These are phyloP conservation scores for Camponotus fellah DNA, from an alignment of 2,888 invertebrate genomes.

Conservation along the genomic window DNA sequence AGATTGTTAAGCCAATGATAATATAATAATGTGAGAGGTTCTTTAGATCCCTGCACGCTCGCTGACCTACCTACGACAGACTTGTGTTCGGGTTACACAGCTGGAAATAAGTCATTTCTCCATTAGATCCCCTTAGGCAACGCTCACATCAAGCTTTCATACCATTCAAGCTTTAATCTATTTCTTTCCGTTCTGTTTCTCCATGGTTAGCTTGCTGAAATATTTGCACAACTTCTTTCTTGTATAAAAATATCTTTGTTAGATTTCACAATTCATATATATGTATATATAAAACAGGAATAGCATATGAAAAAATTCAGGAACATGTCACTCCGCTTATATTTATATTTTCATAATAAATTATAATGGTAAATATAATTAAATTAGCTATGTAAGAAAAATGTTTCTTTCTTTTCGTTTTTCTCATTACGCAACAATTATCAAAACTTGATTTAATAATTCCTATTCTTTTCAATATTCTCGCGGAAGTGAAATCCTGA, in stretches of 20 bases:
- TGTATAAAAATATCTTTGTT: neutral
- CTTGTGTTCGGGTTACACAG: constrained; percentile 59
- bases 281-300: neutral
- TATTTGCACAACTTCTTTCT: neutral
- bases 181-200: neutral
- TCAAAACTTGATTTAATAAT: neutral
- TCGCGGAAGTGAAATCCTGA: neutral
- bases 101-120: constrained; percentile 82
- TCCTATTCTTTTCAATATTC: neutral
- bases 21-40: constrained; percentile 3
- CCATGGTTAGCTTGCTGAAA: neutral
- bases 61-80: constrained; percentile 68
- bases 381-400: neutral
- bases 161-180: neutral
- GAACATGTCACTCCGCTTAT: neutral
- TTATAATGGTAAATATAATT: neutral
- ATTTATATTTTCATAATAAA: neutral
- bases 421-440: neutral
- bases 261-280: neutral
- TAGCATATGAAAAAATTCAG: neutral
- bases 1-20: neutral
- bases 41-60: neutral
- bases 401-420: neutral
- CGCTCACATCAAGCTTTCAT: constrained; percentile 49
- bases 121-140: constrained; percentile 74